These are phyloP conservation scores for Natator depressus DNA, from an alignment of 2,113 vertebrate genomes.

Conservation along the genomic window DNA sequence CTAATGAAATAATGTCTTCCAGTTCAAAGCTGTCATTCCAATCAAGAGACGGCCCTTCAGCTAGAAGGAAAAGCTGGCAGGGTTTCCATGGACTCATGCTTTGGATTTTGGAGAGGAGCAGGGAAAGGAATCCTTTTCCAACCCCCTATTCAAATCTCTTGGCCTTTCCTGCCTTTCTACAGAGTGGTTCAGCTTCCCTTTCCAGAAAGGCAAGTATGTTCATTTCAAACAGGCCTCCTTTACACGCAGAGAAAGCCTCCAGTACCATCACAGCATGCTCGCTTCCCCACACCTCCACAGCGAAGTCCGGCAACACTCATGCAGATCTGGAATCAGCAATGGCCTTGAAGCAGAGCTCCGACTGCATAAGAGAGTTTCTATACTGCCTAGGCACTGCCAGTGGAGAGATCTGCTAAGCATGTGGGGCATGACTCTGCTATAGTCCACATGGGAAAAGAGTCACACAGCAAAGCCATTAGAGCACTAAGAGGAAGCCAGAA, in stretches of 20 bases:
- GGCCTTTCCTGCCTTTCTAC: neutral
- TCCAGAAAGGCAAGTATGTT: neutral
- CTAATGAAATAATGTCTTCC: conserved; percentile 81
- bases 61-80: conserved; percentile 69
- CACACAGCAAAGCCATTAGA: conserved; percentile 53
- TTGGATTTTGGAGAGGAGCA: conserved; percentile 38
- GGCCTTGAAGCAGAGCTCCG: neutral
- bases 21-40: conserved; percentile 79
- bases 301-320: neutral
- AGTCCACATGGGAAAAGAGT: conserved; percentile 49
- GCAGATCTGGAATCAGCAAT: too few species aligned
- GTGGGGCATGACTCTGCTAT: conserved; percentile 49
- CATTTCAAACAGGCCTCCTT: neutral
- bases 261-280: rapidly evolving
- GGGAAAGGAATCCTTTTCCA: neutral
- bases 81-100: conserved; percentile 57
- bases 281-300: neutral
- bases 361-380: neutral
- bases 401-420: conserved; percentile 48
- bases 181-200: rapidly evolving
- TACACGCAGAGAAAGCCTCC: neutral
- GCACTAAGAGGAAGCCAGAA: conserved; percentile 62
- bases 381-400: conserved; percentile 24
- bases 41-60: conserved; percentile 71
- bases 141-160: neutral